Percentiles rank a stretch among this genome's conserved stretches.
These are phyloP conservation scores for Drosophila gunungcola DNA, from an alignment of 1,140 invertebrate genomes.

Conservation along the genomic window DNA sequence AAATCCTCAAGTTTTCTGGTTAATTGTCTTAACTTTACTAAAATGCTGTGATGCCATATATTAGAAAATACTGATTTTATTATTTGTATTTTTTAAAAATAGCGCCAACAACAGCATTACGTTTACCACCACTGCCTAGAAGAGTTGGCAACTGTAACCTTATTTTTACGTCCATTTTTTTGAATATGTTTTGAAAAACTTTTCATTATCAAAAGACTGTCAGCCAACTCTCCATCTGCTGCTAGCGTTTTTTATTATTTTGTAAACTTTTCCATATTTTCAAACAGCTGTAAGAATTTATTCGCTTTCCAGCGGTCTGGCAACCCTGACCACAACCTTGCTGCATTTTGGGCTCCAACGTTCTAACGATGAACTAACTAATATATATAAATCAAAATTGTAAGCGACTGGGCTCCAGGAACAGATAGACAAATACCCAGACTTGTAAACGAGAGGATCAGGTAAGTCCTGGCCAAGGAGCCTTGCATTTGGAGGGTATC, in stretches of 20 bases:
- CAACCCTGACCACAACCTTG: conserved; percentile 49
- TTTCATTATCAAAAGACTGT: not conserved
- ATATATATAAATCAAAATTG: conserved; percentile 63
- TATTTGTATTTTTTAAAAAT: too few relatives aligned
- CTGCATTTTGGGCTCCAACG: conserved; percentile 35
- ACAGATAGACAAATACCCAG: conserved; percentile 7
- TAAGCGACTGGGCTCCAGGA: conserved; percentile 16
- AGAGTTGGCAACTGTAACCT: not conserved
- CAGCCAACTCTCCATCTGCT: not conserved
- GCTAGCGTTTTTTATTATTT: not conserved
- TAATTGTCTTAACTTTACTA: too few relatives aligned
- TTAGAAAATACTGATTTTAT: too few relatives aligned
- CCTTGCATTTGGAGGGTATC: not conserved
- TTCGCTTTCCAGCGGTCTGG: conserved; percentile 8
- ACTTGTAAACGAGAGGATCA: conserved; percentile 2
- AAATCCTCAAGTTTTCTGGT: too few relatives aligned
- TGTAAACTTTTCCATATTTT: not conserved
- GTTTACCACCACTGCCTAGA: not conserved
- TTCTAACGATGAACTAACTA: conserved; percentile 46
- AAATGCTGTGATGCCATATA: too few relatives aligned
- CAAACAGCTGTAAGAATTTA: not conserved
- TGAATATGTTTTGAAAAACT: not conserved
- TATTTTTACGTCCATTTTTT: not conserved
- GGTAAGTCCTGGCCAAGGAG: conserved; percentile 28
- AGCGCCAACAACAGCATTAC: too few relatives aligned